Base-by-base conservation (phyloP, 2,797 vertebrate species). In the Pantherophis alleghaniensis region DNA sequence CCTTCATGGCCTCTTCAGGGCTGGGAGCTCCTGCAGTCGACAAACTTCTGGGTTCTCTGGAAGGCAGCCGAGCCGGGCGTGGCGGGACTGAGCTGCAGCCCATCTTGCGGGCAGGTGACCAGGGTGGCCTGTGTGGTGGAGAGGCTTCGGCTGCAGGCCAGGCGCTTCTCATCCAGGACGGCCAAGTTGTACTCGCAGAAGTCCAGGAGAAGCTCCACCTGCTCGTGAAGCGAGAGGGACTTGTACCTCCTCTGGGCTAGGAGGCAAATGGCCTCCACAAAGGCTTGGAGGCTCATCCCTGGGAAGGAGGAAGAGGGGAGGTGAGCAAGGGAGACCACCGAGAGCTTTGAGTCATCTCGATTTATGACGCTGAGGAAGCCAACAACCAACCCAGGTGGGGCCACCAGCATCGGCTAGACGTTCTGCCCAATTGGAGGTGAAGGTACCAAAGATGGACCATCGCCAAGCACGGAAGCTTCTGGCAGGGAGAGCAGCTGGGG, bases 231-330 rank as follows among this genome's bases (percentile, higher is more conserved):
- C 0, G 95, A 93, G 94, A 97, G 95, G 0, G 97, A 97, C 96
- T 99, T 99, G 97, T 98, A 99, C 92, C 98, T 98, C 93, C 98
- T 98, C 89, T 97, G 98, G 2, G 99, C 99, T 98, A 99, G 96
- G 96, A 98, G 98, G 94, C 99, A 98, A 95, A 99, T 99, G 69
- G 99, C 99, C 94, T 99, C 99, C 1, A 99, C 97, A 7, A 99
- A 99, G 0, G 99, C 99, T 88, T 99, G 99, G 66, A 99, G 97
- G 55, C 98, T 98, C 99, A 99, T 99, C 66, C 99, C 99, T 99
- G 96, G 59, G 95, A 2, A 60, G 28, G 90, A 93, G 94, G 89
- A 94, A 61, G 0, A 69, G 0, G 47, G 79, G 3, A 16, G 87
- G 37, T 3, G 94, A 96, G 94, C 1, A 24, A 88, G 91, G 94